Percentiles rank a stretch among this genome's conserved stretches.
Conservation (phyloP, 1,140 invertebrate species). For the Drosophila lowei region DNA sequence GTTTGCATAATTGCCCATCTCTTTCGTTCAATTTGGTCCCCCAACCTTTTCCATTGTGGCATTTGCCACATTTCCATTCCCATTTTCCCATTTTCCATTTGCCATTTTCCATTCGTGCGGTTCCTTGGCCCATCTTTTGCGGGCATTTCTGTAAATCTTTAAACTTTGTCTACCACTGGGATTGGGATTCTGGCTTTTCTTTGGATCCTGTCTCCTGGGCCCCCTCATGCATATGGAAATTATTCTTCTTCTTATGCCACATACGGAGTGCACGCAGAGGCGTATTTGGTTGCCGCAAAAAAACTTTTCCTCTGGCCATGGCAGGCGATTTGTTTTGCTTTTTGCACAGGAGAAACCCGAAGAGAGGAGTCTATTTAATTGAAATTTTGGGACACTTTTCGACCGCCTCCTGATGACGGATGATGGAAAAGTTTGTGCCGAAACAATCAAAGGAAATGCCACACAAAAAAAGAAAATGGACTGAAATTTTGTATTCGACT, state of each 20-base stretch:
- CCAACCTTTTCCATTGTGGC: not conserved
- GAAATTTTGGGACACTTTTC: conserved; percentile 21
- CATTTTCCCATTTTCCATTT: conserved; percentile 1
- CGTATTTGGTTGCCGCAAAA: not conserved
- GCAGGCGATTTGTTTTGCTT: conserved; percentile 39
- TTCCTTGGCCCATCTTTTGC: conserved; percentile 9
- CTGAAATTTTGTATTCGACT: conserved; percentile 33
- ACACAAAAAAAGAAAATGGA: conserved; percentile 1
- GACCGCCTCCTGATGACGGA: not conserved
- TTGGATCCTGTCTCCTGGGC: not conserved
- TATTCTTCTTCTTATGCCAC: conserved; percentile 35
- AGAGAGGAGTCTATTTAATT: conserved; percentile 46
- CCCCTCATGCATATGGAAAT: conserved; percentile 73
- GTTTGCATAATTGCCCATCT: conserved; percentile 72
- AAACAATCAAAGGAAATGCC: conserved; percentile 45
- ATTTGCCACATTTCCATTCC: conserved; percentile 7
- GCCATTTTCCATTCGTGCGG: conserved; percentile 10
- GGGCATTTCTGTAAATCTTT: conserved; percentile 63
- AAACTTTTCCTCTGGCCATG: conserved; percentile 46
- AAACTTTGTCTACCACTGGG: conserved; percentile 38
- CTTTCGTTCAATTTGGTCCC: conserved; percentile 62
- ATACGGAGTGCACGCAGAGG: conserved; percentile 56
- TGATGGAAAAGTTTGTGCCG: conserved; percentile 32
- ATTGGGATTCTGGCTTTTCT: conserved; percentile 3
- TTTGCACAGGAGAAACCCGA: conserved; percentile 28